These are phyloP conservation scores for Macaria notata DNA, from an alignment of 2,888 invertebrate species.

Conservation along the genomic window DNA sequence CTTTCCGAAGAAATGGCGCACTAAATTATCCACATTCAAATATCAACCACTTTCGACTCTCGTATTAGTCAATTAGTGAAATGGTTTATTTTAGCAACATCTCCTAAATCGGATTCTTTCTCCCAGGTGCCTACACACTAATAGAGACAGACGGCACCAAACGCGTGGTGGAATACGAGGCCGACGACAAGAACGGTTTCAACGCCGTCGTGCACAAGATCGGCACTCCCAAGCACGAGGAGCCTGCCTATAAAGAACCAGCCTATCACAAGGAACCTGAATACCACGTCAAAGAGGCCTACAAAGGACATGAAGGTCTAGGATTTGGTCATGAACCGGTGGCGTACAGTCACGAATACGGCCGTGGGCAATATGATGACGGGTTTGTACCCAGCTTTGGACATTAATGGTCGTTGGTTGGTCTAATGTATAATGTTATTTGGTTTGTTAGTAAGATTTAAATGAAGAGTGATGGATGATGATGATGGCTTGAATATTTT, in stretches of 20 bases:
- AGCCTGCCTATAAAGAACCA: slow-evolving; percentile 40
- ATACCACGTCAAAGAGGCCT: slow-evolving; percentile 31
- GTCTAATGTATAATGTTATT: neutral
- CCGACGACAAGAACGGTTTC: slow-evolving; percentile 83
- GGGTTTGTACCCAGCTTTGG: slow-evolving; percentile 63
- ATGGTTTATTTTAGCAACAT: too few relatives aligned
- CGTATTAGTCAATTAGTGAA: too few relatives aligned
- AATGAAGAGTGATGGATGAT: too few relatives aligned
- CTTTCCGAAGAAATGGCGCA: too few relatives aligned
- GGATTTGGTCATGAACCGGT: slow-evolving; percentile 38
- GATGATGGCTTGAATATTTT: too few relatives aligned
- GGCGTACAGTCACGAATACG: slow-evolving; percentile 54
- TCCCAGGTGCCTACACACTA: slow-evolving; percentile 79
- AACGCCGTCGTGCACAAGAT: slow-evolving; percentile 82
- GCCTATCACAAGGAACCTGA: slow-evolving; percentile 41
- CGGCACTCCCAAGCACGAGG: slow-evolving; percentile 64
- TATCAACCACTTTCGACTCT: too few relatives aligned
- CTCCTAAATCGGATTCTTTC: neutral
- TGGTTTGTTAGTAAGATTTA: too few relatives aligned
- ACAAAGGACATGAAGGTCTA: slow-evolving; percentile 5
- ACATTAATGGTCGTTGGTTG: slow-evolving; percentile 39
- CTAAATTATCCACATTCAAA: too few relatives aligned
- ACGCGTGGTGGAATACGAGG: slow-evolving; percentile 82
- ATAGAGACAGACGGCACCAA: slow-evolving; percentile 82
- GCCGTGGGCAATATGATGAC: slow-evolving; percentile 50